Evolutionary conservation across 1,140 invertebrate species (phyloP).

Genomic region (Pachypsylla venusta): DNA sequence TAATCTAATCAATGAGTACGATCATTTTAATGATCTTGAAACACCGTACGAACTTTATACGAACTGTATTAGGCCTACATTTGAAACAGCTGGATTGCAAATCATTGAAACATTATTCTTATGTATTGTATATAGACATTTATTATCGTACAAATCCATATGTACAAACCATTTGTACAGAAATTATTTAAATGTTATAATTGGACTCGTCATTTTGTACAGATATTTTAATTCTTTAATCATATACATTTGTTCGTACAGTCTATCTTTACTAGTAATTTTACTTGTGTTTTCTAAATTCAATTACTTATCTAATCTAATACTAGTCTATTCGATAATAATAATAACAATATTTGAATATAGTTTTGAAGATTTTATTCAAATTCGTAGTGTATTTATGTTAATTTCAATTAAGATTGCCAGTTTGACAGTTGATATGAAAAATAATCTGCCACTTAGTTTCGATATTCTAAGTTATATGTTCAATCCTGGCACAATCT

Average conservation of each 20-base stretch:
- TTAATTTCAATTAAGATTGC: background rate
- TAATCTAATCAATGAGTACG: background rate
- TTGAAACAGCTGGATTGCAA: background rate
- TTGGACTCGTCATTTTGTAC: background rate
- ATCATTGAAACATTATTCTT: background rate
- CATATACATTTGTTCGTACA: background rate
- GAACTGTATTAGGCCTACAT: background rate
- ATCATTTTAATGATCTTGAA: background rate
- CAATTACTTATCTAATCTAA: background rate
- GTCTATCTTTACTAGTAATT: background rate
- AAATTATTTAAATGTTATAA: background rate
- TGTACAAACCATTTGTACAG: background rate
- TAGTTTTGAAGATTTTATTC: background rate
- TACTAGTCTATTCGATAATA: constrained; percentile 1
- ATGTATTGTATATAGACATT: background rate
- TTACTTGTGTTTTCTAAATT: background rate
- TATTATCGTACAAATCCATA: background rate
- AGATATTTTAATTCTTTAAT: background rate
- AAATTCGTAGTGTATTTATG: background rate
- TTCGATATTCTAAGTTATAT: background rate
- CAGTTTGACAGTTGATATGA: background rate
- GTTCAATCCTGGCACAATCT: background rate
- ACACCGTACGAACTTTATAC: background rate
- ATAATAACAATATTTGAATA: background rate
- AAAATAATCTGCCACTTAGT: background rate